Evolutionary conservation across 2,888 invertebrate species (phyloP), one percentile per base, ranked within the genome.

Genomic region (Anoncus sp.): DNA sequence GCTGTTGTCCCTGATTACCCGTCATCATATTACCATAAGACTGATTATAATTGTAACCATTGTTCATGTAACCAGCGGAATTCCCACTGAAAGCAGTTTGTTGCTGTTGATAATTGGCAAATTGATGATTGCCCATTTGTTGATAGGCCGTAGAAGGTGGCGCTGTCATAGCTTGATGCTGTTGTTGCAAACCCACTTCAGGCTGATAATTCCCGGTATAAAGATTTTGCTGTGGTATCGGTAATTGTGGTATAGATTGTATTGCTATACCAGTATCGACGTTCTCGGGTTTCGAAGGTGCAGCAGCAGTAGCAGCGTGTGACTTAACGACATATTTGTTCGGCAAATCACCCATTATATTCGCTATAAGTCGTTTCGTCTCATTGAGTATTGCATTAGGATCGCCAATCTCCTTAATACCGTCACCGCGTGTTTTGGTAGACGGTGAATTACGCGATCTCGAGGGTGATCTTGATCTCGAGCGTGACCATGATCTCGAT

Each of bases 301-400:
- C n/a, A n/a, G n/a, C n/a, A n/a, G n/a, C n/a, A n/a, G n/a, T 74
- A 10, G 81, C 76, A 1, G 85, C 63, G 55, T 90, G 87, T 7
- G 87, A 85, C 55, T 89, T 90, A 2, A 87, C 82, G 10, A 87
- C 88, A 63, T 88, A 91, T 74, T 91, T 88, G 69, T 92, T 92
- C 10, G 93, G 92, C 38, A 93, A 84, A 20, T 93, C 93, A 22
- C 93, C 94, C 94, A 95, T 94, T 18, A 95, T 91, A 85, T 93
- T 94, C 0, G 94, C 94, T 78, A 95, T 94, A 3, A 94, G 86
- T 60, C 93, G 93, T 84, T 94, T 94, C 0, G 94, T 94, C 81
- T 94, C 94, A 38, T 92, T 92, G 31, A 94, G 82, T 65, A 93
- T 92, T 7, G 91, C 88, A 40, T 89, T 90, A 20, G 92, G 91